Base-by-base conservation (phyloP, 2,113 vertebrate species). In the Fulmarus glacialis region DNA sequence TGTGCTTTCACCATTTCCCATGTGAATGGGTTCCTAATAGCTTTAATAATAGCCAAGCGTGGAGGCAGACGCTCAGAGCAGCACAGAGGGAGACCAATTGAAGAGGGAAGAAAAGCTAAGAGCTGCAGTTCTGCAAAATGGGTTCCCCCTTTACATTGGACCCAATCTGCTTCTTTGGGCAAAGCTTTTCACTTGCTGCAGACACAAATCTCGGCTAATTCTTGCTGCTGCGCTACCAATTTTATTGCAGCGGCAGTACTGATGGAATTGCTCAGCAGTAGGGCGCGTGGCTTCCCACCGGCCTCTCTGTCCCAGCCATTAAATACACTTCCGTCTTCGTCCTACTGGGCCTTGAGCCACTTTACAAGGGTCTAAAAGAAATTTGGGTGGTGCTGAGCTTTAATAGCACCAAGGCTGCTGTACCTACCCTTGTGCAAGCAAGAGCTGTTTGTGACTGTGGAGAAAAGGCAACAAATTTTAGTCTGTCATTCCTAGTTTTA, bases 81-180 rank as follows among this genome's bases (percentile, higher is more conserved):
- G 45, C 78, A 71, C 94, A 85, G 86, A 48, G 87, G 81, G 89
- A 82, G 70, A 48, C 66, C 70, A 66, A 1, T 6, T 73, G 45
- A 68, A 55, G 29, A 32, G 13, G 23, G 15, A 55, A 88, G 59
- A 72, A 96, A 96, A 93, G 21, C 55, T 38, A 70, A 77, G 64
- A 91, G 40, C 81, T 93, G 62, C 74, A 82, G 7, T 97, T 97
- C 29, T 85, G 58, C 38, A 82, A 93, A 97, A 91, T 36, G 66
- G 15, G 2, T 82, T 93, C 24, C 72, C 11, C 14, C 6, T 85
- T 73, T 94, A 23, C n/a, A 1, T 1, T 50, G 58, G 19, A 24
- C 43, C 40, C 8, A 84, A 40, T 84, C 59, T 77, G 72, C 56
- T 43, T 67, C 40, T 79, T 60, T 4, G 3, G 45, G 36, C 70